Percentiles rank a stretch among this genome's conserved stretches.
phyloP scores from a whole-genome alignment of 2,113 vertebrate species.

The Myocastor coypus region DNA sequence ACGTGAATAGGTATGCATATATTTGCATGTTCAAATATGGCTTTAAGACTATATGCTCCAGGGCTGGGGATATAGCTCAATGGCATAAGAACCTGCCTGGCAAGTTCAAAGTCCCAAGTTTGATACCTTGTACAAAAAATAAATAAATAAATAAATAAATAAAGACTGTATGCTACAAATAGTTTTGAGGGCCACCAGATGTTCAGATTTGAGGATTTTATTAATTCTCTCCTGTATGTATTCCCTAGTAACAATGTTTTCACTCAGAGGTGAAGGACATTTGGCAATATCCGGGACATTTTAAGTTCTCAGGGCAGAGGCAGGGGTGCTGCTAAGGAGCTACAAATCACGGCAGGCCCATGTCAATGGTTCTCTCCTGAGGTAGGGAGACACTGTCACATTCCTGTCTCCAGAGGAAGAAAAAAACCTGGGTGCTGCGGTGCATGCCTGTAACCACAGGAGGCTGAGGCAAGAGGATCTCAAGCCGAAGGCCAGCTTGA shows the following conservation, averaged over 20 bases:
- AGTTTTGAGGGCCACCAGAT: not conserved
- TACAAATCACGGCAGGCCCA: not conserved
- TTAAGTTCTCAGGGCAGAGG: not conserved
- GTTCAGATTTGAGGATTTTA: constrained; percentile 5
- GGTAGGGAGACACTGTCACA: not conserved
- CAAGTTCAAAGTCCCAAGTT: no score
- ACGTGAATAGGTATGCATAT: not conserved
- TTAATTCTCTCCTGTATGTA: not conserved
- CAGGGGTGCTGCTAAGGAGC: not conserved
- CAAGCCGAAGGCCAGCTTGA: not conserved
- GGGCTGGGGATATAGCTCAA: no score
- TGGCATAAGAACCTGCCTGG: no score
- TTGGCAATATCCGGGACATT: not conserved
- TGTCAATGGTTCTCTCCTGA: not conserved
- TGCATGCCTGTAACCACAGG: not conserved
- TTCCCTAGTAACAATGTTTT: not conserved
- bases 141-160: no score
- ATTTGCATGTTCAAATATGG: not conserved
- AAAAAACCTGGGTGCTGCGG: not conserved
- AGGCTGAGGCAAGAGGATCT: not conserved
- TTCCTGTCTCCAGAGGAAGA: not conserved
- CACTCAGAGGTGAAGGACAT: not conserved
- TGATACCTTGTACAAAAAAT: no score
- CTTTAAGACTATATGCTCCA: not conserved
- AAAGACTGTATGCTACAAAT: not conserved